Evolutionary conservation across 1,140 invertebrate species (phyloP), one percentile per base, ranked within the genome.

Genomic region (Calephelis nemesis): DNA sequence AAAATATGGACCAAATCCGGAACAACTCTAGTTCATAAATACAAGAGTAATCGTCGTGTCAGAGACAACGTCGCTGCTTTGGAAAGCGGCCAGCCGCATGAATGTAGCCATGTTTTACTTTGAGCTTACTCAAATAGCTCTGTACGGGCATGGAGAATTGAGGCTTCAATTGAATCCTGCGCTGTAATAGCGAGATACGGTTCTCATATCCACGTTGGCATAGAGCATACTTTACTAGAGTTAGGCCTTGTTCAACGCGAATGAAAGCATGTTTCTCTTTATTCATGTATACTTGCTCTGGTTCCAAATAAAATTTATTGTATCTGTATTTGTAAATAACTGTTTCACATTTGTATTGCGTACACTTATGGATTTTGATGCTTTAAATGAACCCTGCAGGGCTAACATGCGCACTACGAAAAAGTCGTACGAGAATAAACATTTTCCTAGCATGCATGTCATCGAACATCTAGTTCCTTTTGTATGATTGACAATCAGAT

Each of bases 31-130:
- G 19, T 58, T 58, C 19, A 58, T 58, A 58, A 58, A 58, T 58
- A 58, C 54, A 58, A 58, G 54, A 58, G 54, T 39, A 58, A 58
- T 58, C 54, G 54, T 58, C 54, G 54, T 58, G 54, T 58, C 54
- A 58, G 54, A 58, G 54, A 58, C 54, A 58, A 58, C 54, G 54
- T 58, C 54, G 54, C 30, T 30, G 54, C 54, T 58, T 54, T 58
- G 54, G 54, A 58, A 58, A 58, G 54, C 54, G 54, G 54, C 52
- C 52, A 58, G 52, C 52, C 52, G 52, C 52, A 58, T 58, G 52
- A 58, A 58, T 58, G 52, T 58, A 58, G 52, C 19, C 52, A 30
- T 58, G 52, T 58, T 58, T 58, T 58, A 58, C 52, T 58, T 54
- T 11, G 19, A 30, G 52, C 52, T 58, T 58, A 58, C 52, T 58